Percentiles rank a stretch among this genome's conserved stretches.
These are phyloP conservation scores for Cercocebus atys DNA, from an alignment of 2,113 vertebrate genomes.

Conservation along the genomic window DNA sequence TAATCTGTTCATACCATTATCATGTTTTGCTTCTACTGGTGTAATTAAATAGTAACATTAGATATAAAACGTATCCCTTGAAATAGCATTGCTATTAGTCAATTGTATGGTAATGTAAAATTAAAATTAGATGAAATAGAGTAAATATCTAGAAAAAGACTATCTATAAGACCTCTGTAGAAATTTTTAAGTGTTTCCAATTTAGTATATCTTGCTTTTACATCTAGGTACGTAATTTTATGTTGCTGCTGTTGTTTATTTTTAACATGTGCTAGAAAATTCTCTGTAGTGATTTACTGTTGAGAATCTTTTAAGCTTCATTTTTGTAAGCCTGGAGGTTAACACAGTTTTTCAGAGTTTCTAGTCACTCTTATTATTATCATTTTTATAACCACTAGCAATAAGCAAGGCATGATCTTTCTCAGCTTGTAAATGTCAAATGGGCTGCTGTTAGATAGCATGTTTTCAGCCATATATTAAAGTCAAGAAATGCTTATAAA, in stretches of 20 bases:
- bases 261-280: not conserved
- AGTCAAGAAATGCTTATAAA: constrained; percentile 59
- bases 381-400: constrained; percentile 67
- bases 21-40: not conserved
- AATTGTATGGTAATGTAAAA: not conserved
- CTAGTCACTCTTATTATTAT: constrained; percentile 58
- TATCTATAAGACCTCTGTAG: not conserved
- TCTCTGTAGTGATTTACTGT: not conserved
- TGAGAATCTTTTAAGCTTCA: constrained; percentile 38
- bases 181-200: not conserved
- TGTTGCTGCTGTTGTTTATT: not conserved
- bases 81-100: not conserved
- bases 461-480: constrained; percentile 65
- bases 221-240: not conserved
- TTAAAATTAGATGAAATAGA: not conserved
- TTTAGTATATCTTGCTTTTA: not conserved
- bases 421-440: constrained; percentile 79
- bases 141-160: not conserved
- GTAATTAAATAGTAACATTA: not conserved
- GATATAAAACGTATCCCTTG: not conserved
- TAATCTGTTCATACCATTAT: not conserved
- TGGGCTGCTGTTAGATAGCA: constrained; percentile 51
- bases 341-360: constrained; percentile 55
- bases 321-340: constrained; percentile 67
- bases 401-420: constrained; percentile 59